Conservation (phyloP, 1,140 invertebrate genomes). For the Caligus rogercresseyi region DNA sequence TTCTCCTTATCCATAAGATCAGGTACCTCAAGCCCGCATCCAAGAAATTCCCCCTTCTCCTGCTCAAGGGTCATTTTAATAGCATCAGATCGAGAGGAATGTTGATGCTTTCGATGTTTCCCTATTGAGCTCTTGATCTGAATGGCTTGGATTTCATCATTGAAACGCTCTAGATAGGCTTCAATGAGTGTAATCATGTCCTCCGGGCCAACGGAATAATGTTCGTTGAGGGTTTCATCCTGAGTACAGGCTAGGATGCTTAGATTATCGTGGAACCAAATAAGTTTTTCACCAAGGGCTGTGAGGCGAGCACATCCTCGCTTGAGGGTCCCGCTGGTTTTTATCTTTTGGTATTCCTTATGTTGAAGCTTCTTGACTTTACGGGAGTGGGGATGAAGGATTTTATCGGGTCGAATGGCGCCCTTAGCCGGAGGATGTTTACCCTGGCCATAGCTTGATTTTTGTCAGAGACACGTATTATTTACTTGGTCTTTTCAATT, state of each 20-base stretch:
- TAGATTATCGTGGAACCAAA: too few relatives aligned
- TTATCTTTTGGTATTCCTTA: slow-evolving; percentile 1
- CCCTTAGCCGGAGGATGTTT: slow-evolving; percentile 12
- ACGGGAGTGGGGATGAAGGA: too few relatives aligned
- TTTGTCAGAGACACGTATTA: too few relatives aligned
- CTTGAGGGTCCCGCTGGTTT: background rate
- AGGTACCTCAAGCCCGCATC: slow-evolving; percentile 5
- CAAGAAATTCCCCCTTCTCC: background rate
- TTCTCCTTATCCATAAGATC: too few relatives aligned
- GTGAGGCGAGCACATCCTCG: background rate
- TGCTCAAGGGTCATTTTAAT: too few relatives aligned
- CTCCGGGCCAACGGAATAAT: background rate
- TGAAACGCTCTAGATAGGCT: background rate
- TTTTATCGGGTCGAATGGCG: too few relatives aligned
- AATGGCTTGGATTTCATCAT: slow-evolving; percentile 9
- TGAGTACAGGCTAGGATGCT: too few relatives aligned
- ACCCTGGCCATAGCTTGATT: too few relatives aligned
- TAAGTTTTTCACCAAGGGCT: too few relatives aligned
- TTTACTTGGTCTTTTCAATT: too few relatives aligned
- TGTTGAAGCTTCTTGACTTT: slow-evolving; percentile 9
- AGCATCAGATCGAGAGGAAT: too few relatives aligned
- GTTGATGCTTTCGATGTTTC: too few relatives aligned
- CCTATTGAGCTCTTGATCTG: slow-evolving; percentile 12
- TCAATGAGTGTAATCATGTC: slow-evolving; percentile 3
- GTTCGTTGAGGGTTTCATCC: slow-evolving; percentile 5